Evolutionary conservation across 2,888 invertebrate species (phyloP), one percentile per base, ranked within the genome.

Genomic region (Athetis lepigone): DNA sequence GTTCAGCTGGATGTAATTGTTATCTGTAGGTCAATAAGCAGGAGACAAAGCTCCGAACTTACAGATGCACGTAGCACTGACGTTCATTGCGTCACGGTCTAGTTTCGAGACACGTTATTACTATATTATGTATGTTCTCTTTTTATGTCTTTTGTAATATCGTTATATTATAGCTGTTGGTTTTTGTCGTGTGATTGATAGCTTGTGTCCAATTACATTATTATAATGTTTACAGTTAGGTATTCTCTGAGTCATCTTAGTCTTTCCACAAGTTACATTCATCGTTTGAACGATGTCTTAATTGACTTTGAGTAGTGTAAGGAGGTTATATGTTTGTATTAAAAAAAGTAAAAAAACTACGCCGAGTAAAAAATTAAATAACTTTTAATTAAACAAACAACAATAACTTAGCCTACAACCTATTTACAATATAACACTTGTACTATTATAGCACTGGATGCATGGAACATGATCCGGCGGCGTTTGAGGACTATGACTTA

Each of bases 401-500:
- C 90, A 79, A 93, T 93, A 91, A 92, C 90, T 93, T 93, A 89
- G 65, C 33, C 70, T 89, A 87, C 56, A 75, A 83, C 63, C 87
- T 92, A 92, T 89, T 86, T 91, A 92, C 90, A 92, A 85, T 78
- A 85, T 70, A 86, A 74, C 71, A 73, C 77, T 89, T 86, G 87
- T 88, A 88, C 86, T 81, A 74, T 81, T n/a, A 79, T 73, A 86
- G 82, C 84, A 82, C 74, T 70, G 81, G 77, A 80, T 82, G 79
- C 67, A 67, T 13, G 25, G 11, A 33, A 33, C 33, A 13, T 66
- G 79, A 76, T 75, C 75, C 59, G 64, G 61, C 50, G 64, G 68
- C 64, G 18, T 71, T 54, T 68, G 83, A 83, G 75, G 79, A 85
- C 85, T 91, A 90, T 94, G 94, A 94, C 94, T 93, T 93, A 94